Percentiles rank a stretch among this genome's conserved stretches.
phyloP scores from a whole-genome alignment of 2,113 vertebrate genomes.

The Eupsittula cactorum region DNA sequence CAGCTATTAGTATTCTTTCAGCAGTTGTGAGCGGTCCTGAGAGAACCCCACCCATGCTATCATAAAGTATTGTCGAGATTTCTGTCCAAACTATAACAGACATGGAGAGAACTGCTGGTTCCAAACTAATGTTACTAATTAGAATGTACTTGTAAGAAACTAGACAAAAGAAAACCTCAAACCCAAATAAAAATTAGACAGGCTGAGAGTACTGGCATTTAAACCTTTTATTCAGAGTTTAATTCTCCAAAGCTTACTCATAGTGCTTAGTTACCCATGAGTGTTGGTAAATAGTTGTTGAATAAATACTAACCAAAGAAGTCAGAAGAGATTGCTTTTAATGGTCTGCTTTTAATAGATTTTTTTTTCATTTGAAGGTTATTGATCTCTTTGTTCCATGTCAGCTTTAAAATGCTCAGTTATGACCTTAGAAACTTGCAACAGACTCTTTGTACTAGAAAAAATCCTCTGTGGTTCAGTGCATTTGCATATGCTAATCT shows the following conservation, averaged over 20 bases:
- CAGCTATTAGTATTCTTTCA: conserved; percentile 8
- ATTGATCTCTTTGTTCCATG: not conserved
- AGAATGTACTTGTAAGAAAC: conserved; percentile 37
- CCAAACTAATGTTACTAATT: not conserved
- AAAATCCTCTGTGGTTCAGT: not conserved
- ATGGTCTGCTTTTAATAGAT: conserved; percentile 1
- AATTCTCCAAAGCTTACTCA: not conserved
- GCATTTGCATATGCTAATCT: conserved; percentile 47
- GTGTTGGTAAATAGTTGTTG: not conserved
- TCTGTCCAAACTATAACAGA: not conserved
- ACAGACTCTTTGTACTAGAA: not conserved
- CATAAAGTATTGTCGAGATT: not conserved
- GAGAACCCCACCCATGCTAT: not conserved
- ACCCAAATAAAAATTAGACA: not conserved
- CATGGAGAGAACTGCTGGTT: conserved; percentile 5
- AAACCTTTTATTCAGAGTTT: not conserved
- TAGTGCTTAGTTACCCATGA: not conserved
- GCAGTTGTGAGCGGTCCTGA: conserved; percentile 10
- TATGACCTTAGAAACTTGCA: conserved; percentile 18
- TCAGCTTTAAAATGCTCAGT: not conserved
- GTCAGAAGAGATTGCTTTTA: not conserved
- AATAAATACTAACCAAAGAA: not conserved
- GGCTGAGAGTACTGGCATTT: not conserved
- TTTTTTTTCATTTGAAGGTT: not conserved
- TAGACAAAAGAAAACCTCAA: conserved; percentile 36